Conservation (phyloP, 2,113 vertebrate species). For the Cottus gobio region DNA sequence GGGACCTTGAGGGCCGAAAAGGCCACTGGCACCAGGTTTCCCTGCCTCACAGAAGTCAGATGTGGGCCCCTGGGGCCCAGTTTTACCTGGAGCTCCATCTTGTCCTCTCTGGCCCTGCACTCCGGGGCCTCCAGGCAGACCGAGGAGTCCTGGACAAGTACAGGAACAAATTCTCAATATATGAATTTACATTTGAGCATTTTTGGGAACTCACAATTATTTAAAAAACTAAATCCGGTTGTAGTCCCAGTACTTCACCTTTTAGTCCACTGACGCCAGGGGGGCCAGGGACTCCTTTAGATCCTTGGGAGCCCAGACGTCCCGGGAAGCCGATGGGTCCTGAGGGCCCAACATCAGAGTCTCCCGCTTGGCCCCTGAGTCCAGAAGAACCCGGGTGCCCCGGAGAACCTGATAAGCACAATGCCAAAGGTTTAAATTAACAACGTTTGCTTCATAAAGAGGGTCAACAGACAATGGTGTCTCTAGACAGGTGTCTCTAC, state of each 20-base stretch:
- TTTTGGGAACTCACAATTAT: background rate
- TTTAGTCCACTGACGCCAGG: slow-evolving; percentile 51
- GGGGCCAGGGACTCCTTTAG: slow-evolving; percentile 80
- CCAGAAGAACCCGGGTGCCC: slow-evolving; percentile 72
- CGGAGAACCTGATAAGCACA: slow-evolving; percentile 55
- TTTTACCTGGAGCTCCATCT: slow-evolving; percentile 46
- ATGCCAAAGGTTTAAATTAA: background rate
- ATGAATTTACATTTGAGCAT: background rate
- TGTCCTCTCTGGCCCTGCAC: slow-evolving; percentile 60
- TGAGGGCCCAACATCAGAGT: slow-evolving; percentile 52
- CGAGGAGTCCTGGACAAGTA: slow-evolving; percentile 50
- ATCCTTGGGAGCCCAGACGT: slow-evolving; percentile 62
- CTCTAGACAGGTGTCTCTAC: slow-evolving; percentile 31
- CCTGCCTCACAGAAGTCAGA: slow-evolving; percentile 51
- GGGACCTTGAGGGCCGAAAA: slow-evolving; percentile 54
- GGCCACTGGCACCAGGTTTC: slow-evolving; percentile 46
- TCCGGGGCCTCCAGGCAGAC: slow-evolving; percentile 53
- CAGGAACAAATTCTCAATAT: background rate
- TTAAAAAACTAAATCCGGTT: background rate
- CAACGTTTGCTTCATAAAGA: background rate
- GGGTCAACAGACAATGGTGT: background rate
- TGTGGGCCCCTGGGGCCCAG: slow-evolving; percentile 48
- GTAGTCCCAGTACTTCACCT: slow-evolving; percentile 47
- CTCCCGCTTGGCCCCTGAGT: slow-evolving; percentile 70
- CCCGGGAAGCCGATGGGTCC: slow-evolving; percentile 73